Percentiles rank a stretch among this genome's conserved stretches.
These are phyloP conservation scores for Empis stercorea DNA, from an alignment of 2,888 invertebrate genomes.

Conservation along the genomic window DNA sequence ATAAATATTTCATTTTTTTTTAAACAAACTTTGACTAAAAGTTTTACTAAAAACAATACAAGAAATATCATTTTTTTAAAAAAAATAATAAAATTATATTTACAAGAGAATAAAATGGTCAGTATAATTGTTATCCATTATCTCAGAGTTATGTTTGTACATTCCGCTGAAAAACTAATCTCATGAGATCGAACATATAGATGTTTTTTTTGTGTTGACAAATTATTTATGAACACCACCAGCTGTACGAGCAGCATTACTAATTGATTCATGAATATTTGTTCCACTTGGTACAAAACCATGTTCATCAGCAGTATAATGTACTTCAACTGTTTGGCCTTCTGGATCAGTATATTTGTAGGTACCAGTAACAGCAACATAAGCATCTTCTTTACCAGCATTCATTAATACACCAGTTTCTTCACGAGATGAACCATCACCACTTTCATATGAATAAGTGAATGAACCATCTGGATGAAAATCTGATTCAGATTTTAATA, in stretches of 20 bases:
- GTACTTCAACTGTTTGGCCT: constrained; percentile 27
- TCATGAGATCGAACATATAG: too few species aligned
- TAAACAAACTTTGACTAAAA: too few species aligned
- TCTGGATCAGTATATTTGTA: constrained; percentile 28
- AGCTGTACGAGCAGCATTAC: constrained; percentile 26
- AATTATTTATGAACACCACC: constrained; percentile 7
- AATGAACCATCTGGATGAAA: constrained; percentile 26
- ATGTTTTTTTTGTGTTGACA: too few species aligned
- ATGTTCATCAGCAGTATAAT: constrained; percentile 31
- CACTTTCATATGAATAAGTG: constrained; percentile 18
- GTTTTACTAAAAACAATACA: too few species aligned
- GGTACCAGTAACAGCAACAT: constrained; percentile 25
- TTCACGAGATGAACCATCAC: constrained; percentile 24
- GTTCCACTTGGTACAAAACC: constrained; percentile 31
- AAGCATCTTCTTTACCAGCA: constrained; percentile 22
- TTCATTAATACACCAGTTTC: constrained; percentile 22
- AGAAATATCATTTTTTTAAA: too few species aligned
- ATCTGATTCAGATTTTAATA: constrained; percentile 22
- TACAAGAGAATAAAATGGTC: too few species aligned
- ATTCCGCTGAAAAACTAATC: too few species aligned
- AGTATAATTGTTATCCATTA: too few species aligned
- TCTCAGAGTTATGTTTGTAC: too few species aligned
- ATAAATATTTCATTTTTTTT: too few species aligned
- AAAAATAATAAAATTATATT: too few species aligned
- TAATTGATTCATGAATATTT: constrained; percentile 26